phyloP scores from a whole-genome alignment of 2,113 vertebrate species.

The Australoheros scitulus region DNA sequence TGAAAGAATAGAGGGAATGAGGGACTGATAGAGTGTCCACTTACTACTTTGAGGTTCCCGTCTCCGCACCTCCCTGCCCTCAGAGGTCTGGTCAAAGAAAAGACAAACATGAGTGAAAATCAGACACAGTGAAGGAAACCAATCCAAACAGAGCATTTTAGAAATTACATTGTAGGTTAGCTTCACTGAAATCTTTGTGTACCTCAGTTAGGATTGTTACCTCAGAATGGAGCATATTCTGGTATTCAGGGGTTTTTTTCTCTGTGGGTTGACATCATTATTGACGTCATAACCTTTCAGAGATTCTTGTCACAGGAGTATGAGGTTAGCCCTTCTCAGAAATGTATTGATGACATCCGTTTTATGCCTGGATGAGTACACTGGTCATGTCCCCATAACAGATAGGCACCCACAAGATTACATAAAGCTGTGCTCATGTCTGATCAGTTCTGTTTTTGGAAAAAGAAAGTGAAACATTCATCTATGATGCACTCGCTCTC shows the following conservation, averaged over 20 bases:
- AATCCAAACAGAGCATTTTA: background rate
- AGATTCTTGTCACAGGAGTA: background rate
- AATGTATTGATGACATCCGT: background rate
- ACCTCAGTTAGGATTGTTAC: background rate
- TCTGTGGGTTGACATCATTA: background rate
- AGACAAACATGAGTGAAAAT: constrained; percentile 6
- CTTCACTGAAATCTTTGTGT: background rate
- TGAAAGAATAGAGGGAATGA: constrained; percentile 70
- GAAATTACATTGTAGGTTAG: background rate
- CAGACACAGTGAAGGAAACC: background rate
- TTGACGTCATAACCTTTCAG: background rate
- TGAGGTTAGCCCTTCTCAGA: background rate
- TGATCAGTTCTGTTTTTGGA: background rate
- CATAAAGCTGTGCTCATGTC: background rate
- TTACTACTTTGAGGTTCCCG: constrained; percentile 61
- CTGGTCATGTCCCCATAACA: background rate
- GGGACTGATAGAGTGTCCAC: constrained; percentile 65
- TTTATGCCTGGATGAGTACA: background rate
- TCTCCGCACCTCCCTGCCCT: constrained; percentile 58
- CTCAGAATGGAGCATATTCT: background rate
- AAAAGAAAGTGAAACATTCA: background rate
- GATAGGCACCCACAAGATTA: background rate
- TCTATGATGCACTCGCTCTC: background rate
- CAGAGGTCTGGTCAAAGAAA: constrained; percentile 23
- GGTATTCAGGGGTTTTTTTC: background rate